Percentiles rank a stretch among this genome's conserved stretches.
Evolutionary conservation across 2,113 vertebrate genomes (phyloP).

Genomic region (Limanda limanda): DNA sequence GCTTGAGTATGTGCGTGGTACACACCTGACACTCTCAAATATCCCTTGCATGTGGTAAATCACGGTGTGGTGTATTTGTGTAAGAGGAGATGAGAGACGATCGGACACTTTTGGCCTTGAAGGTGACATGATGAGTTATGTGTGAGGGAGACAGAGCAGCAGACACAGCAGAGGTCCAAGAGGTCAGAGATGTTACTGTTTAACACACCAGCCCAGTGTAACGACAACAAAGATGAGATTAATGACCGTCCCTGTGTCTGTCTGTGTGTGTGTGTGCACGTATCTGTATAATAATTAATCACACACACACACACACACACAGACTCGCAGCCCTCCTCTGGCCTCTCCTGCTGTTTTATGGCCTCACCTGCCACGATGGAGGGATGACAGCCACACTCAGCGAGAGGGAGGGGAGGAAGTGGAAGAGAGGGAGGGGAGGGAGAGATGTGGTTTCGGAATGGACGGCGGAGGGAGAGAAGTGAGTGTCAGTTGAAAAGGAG

Average conservation of each 20-base stretch:
- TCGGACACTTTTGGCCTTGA: constrained; percentile 57
- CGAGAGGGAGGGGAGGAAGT: constrained; percentile 57
- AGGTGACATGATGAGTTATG: constrained; percentile 68
- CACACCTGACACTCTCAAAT: constrained; percentile 59
- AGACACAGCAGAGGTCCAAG: constrained; percentile 50
- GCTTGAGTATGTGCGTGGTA: constrained; percentile 25
- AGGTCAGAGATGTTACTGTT: constrained; percentile 70
- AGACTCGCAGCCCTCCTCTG: constrained; percentile 31
- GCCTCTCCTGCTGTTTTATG: constrained; percentile 72
- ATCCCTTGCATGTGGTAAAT: constrained; percentile 62
- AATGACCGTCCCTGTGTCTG: constrained; percentile 45
- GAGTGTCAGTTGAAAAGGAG: constrained; percentile 76
- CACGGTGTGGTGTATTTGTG: constrained; percentile 46
- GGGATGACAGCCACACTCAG: constrained; percentile 74
- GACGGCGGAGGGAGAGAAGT: constrained; percentile 23
- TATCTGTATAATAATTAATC: constrained; percentile 69
- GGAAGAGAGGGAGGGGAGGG: constrained; percentile 36
- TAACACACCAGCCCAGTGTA: constrained; percentile 59
- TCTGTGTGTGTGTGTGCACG: constrained; percentile 10
- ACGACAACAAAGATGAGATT: constrained; percentile 58
- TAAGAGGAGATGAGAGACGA: constrained; percentile 54
- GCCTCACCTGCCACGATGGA: constrained; percentile 75
- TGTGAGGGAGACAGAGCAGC: constrained; percentile 31
- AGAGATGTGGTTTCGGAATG: constrained; percentile 59
- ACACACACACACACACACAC: constrained; percentile 50